Evolutionary conservation across 2,797 vertebrate species (phyloP).

Genomic region (Ara ararauna): DNA sequence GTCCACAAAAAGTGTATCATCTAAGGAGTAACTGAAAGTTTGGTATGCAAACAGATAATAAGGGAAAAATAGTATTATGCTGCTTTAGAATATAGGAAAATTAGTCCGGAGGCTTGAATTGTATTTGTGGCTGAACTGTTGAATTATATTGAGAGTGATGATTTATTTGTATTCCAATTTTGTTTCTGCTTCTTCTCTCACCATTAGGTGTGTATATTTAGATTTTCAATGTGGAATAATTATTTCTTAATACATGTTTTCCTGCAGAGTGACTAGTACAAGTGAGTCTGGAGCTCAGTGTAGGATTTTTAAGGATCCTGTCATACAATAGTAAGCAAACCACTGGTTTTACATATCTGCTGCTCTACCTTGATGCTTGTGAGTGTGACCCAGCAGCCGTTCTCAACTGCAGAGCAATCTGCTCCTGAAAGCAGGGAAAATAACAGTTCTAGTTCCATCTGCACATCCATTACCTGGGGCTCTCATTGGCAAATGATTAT

Average conservation of each 20-base stretch:
- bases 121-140: not conserved
- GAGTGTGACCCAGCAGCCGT: not conserved
- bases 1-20: not conserved
- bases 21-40: not conserved
- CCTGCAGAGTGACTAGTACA: not conserved
- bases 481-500: not conserved
- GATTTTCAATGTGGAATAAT: not conserved
- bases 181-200: not conserved
- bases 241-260: not conserved
- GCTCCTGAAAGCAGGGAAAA: not conserved
- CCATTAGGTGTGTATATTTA: accelerated
- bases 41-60: not conserved
- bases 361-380: accelerated
- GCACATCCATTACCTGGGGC: accelerated
- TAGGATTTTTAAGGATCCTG: not conserved
- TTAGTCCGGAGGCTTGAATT: not conserved
- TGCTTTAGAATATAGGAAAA: not conserved
- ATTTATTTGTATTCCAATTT: not conserved
- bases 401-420: not conserved
- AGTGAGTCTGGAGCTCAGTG: not conserved
- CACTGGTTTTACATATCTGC: not conserved
- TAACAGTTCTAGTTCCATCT: not conserved
- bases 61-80: not conserved
- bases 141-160: not conserved
- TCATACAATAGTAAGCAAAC: not conserved